These are phyloP conservation scores for Melanotus villosus DNA, from an alignment of 2,888 invertebrate species.

Conservation along the genomic window DNA sequence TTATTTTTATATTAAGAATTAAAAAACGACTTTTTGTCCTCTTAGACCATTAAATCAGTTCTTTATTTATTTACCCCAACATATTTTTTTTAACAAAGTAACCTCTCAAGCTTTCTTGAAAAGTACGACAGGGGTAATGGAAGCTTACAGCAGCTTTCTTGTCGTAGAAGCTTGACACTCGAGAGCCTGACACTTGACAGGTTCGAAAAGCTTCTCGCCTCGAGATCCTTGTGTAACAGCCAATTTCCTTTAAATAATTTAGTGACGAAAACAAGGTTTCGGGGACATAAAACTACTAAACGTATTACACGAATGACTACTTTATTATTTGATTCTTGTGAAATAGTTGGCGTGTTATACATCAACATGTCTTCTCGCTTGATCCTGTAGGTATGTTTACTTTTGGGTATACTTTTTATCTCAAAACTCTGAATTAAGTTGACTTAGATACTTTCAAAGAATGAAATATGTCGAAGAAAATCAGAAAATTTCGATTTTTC, in stretches of 20 bases:
- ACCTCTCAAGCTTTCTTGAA: conserved; percentile 11
- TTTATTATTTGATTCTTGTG: too few species aligned
- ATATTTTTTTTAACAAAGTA: conserved; percentile 18
- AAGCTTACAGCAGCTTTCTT: conserved; percentile 32
- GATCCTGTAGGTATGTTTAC: too few species aligned
- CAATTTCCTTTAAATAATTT: conserved; percentile 35
- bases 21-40: too few species aligned
- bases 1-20: too few species aligned
- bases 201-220: conserved; percentile 29
- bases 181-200: conserved; percentile 34
- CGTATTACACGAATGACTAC: neutral
- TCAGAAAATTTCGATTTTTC: too few species aligned
- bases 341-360: too few species aligned
- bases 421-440: too few species aligned
- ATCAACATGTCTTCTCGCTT: too few species aligned
- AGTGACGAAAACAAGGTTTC: conserved; percentile 8
- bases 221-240: conserved; percentile 21
- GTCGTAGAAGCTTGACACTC: conserved; percentile 26
- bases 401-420: too few species aligned
- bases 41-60: too few species aligned
- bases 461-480: too few species aligned
- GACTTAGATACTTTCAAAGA: too few species aligned
- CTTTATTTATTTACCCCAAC: neutral
- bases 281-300: conserved; percentile 12
- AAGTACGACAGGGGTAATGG: conserved; percentile 25